These are phyloP conservation scores for Protomyctophum bolini DNA, from an alignment of 2,113 vertebrate species.

Conservation along the genomic window DNA sequence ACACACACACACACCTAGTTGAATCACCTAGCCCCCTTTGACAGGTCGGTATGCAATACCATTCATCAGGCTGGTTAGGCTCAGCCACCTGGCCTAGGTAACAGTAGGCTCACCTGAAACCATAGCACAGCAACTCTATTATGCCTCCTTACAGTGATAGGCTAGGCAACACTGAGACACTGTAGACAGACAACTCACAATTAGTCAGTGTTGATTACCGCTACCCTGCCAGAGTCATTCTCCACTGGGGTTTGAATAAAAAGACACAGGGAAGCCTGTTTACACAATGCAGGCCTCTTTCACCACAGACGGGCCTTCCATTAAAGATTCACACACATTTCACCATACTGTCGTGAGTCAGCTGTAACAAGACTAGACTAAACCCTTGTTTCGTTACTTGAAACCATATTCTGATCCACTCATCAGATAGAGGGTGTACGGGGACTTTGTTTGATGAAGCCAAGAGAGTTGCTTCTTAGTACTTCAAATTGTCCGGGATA, in stretches of 20 bases:
- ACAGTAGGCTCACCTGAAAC: conserved; percentile 56
- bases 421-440: neutral
- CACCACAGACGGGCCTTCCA: neutral
- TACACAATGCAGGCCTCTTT: conserved; percentile 37
- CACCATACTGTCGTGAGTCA: conserved; percentile 23
- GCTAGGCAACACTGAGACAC: conserved; percentile 23
- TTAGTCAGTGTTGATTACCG: conserved; percentile 44
- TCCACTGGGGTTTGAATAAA: neutral
- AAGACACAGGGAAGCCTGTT: conserved; percentile 29
- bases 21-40: conserved; percentile 44
- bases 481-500: neutral
- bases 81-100: conserved; percentile 60
- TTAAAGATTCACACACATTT: neutral
- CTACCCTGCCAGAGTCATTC: conserved; percentile 1
- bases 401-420: neutral
- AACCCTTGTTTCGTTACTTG: conserved; percentile 13
- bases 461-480: neutral
- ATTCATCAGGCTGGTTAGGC: conserved; percentile 37
- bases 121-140: conserved; percentile 52
- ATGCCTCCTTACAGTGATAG: conserved; percentile 36
- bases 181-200: conserved; percentile 46
- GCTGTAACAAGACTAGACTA: conserved; percentile 1
- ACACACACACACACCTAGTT: conserved; percentile 19
- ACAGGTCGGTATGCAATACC: conserved; percentile 48
- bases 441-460: conserved; percentile 6